These are phyloP conservation scores for Drosophila anomalata DNA, from an alignment of 2,888 invertebrate species.

Conservation along the genomic window DNA sequence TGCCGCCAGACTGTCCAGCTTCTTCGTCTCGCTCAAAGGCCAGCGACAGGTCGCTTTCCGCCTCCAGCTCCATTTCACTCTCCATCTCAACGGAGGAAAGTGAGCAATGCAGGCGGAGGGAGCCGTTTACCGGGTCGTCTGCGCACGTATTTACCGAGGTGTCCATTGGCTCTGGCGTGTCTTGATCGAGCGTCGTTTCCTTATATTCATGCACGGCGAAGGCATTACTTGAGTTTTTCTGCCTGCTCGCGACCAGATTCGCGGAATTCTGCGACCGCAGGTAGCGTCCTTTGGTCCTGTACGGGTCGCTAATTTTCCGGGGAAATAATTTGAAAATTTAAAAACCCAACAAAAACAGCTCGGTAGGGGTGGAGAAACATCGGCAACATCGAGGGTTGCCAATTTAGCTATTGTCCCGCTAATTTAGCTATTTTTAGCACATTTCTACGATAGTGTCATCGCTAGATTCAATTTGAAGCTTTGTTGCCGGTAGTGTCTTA, in stretches of 20 bases:
- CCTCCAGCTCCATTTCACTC: conserved; percentile 80
- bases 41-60: conserved; percentile 80
- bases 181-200: neutral
- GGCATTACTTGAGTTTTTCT: conserved; percentile 3
- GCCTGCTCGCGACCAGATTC: conserved; percentile 18
- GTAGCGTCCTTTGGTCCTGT: conserved; percentile 5
- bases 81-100: conserved; percentile 78
- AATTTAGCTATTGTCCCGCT: too few relatives aligned
- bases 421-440: too few relatives aligned
- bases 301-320: conserved; percentile 2
- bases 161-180: conserved; percentile 54
- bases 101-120: conserved; percentile 74
- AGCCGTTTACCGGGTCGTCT: conserved; percentile 59
- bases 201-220: conserved; percentile 16
- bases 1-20: conserved; percentile 23
- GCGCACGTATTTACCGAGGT: conserved; percentile 53
- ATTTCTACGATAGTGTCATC: too few relatives aligned
- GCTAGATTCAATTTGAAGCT: too few relatives aligned
- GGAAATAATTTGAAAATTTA: conserved; percentile 27
- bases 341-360: conserved; percentile 26
- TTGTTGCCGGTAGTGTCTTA: too few relatives aligned
- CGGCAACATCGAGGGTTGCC: too few relatives aligned
- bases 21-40: conserved; percentile 75
- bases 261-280: conserved; percentile 30
- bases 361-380: too few relatives aligned